These are phyloP conservation scores for Numenius arquata DNA, from an alignment of 2,113 vertebrate species.

Conservation along the genomic window DNA sequence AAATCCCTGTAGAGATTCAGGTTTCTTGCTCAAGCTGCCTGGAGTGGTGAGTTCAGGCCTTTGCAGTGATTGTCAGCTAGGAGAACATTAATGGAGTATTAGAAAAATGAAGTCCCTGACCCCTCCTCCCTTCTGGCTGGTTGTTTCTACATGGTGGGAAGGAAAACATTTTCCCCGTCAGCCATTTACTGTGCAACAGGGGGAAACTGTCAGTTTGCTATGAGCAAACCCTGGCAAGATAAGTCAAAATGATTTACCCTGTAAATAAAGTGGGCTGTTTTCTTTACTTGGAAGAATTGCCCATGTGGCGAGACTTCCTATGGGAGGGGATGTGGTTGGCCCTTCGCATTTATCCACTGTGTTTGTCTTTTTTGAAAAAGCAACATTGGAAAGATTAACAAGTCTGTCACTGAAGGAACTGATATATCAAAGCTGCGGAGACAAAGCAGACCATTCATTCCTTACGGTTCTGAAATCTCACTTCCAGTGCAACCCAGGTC, in stretches of 20 bases:
- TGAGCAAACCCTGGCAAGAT: conserved; percentile 68
- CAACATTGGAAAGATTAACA: conserved; percentile 75
- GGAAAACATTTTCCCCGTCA: conserved; percentile 75
- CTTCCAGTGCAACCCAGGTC: conserved; percentile 56
- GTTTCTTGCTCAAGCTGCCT: conserved; percentile 59
- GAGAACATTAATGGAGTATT: conserved; percentile 72
- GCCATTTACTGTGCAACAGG: conserved; percentile 73
- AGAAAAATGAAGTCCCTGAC: conserved; percentile 63
- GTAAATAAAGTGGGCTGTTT: conserved; percentile 77
- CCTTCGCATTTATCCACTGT: conserved; percentile 68
- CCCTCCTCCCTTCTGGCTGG: conserved; percentile 65
- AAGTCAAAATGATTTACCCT: conserved; percentile 78
- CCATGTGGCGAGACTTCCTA: conserved; percentile 75
- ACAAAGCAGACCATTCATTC: conserved; percentile 74
- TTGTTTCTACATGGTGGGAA: conserved; percentile 75
- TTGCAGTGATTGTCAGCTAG: conserved; percentile 64
- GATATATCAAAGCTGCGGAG: conserved; percentile 71
- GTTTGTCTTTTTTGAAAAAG: conserved; percentile 74
- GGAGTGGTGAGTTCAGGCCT: conserved; percentile 61
- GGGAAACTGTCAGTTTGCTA: conserved; percentile 72
- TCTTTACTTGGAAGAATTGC: conserved; percentile 74
- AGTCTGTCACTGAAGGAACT: conserved; percentile 71
- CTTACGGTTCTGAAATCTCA: conserved; percentile 54
- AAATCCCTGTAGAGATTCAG: conserved; percentile 62
- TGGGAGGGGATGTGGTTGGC: conserved; percentile 73